These are phyloP conservation scores for Uropetala carovei DNA, from an alignment of 2,888 invertebrate species.

Conservation along the genomic window DNA sequence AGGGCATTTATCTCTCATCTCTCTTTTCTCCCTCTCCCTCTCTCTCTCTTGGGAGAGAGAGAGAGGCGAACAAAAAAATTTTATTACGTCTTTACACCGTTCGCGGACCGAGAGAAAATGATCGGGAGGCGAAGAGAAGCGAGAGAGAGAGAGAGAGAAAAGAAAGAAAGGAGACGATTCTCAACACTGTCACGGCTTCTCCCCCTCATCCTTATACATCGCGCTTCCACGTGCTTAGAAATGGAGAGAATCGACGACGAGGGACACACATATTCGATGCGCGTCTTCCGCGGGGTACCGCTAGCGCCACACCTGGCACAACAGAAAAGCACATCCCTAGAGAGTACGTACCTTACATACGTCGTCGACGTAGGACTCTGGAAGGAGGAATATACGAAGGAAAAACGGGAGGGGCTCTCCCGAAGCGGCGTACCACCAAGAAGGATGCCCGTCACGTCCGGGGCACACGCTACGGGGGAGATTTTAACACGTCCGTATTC, in stretches of 20 bases:
- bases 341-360: background rate
- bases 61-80: background rate
- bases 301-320: conserved; percentile 30
- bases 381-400: background rate
- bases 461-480: background rate
- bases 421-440: background rate
- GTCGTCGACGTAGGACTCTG: background rate
- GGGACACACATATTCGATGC: background rate
- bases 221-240: no score
- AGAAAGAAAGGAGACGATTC: background rate
- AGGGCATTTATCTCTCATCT: conserved; percentile 8
- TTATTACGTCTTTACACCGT: background rate
- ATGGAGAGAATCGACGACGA: no score
- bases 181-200: no score
- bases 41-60: background rate
- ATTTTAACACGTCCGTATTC: background rate
- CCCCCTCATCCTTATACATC: no score
- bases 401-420: background rate
- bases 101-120: background rate
- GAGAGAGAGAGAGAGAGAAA: background rate
- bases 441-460: conserved; percentile 4
- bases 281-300: background rate
- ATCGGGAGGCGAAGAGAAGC: background rate
- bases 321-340: background rate
- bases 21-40: background rate